phyloP scores from a whole-genome alignment of 2,113 vertebrate species.

The Seriola dumerili region DNA sequence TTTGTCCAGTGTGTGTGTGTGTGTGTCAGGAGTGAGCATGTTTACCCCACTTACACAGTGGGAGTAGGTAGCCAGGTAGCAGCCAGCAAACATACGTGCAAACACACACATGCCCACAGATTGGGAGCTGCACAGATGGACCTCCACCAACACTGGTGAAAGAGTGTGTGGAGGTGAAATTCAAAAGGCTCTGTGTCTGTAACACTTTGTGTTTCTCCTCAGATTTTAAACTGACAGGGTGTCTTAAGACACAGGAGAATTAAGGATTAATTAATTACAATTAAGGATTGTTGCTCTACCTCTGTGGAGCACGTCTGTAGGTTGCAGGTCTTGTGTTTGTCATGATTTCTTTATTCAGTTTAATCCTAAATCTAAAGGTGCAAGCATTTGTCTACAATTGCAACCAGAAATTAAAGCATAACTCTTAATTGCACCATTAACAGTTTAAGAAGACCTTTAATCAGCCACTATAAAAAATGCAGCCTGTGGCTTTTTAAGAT shows the following conservation, averaged over 20 bases:
- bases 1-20: constrained; percentile 39
- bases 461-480: constrained; percentile 18
- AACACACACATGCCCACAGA: constrained; percentile 55
- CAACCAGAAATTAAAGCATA: constrained; percentile 9
- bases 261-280: not conserved
- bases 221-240: constrained; percentile 13
- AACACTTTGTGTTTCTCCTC: constrained; percentile 23
- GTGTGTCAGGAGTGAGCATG: constrained; percentile 55
- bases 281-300: not conserved
- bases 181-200: constrained; percentile 12
- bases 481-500: not conserved
- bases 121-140: constrained; percentile 56
- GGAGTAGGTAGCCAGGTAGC: constrained; percentile 58
- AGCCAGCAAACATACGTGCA: constrained; percentile 61
- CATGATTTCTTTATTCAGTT: constrained; percentile 23
- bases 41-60: constrained; percentile 61
- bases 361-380: constrained; percentile 18
- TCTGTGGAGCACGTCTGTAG: not conserved
- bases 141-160: constrained; percentile 33
- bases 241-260: constrained; percentile 1
- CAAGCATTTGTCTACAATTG: constrained; percentile 11
- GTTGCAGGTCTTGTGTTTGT: not conserved
- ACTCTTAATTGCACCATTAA: constrained; percentile 33
- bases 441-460: constrained; percentile 20
- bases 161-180: constrained; percentile 34